Evolutionary conservation across 2,113 vertebrate genomes (phyloP).

Genomic region (Sander lucioperca): DNA sequence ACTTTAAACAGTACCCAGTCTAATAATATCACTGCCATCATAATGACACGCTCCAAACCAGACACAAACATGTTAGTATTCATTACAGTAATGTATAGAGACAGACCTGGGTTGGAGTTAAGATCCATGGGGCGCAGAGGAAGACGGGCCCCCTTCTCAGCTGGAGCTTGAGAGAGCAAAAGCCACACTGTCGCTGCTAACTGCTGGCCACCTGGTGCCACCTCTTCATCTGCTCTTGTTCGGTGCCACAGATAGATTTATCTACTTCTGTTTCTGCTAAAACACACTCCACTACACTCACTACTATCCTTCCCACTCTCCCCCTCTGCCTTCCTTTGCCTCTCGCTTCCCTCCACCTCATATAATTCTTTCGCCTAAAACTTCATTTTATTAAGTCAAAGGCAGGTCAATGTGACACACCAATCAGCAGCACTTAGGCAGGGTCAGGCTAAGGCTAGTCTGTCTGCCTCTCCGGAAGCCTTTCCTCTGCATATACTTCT

Average conservation of each 20-base stretch:
- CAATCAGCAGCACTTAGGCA: constrained; percentile 62
- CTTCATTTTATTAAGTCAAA: constrained; percentile 48
- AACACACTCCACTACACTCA: constrained; percentile 36
- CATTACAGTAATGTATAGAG: constrained; percentile 41
- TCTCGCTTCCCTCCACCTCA: constrained; percentile 46
- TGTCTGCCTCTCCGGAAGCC: constrained; percentile 52
- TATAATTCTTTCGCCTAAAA: constrained; percentile 58
- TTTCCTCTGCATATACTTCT: constrained; percentile 32
- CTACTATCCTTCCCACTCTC: constrained; percentile 19
- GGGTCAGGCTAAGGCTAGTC: constrained; percentile 59
- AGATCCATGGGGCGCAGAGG: constrained; percentile 76
- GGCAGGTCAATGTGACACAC: constrained; percentile 46
- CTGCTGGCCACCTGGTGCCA: constrained; percentile 62
- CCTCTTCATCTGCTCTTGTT: constrained; percentile 77
- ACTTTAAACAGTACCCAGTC: constrained; percentile 23
- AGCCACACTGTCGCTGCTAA: constrained; percentile 73
- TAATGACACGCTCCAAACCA: constrained; percentile 27
- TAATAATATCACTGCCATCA: constrained; percentile 41
- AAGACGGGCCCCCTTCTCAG: constrained; percentile 55
- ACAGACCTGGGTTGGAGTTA: constrained; percentile 85
- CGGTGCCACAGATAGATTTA: constrained; percentile 63
- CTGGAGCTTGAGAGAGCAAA: constrained; percentile 54
- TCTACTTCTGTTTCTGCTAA: constrained; percentile 63
- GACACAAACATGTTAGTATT: constrained; percentile 32
- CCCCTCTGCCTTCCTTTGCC: constrained; percentile 31